Percentiles rank a stretch among this genome's conserved stretches.
Evolutionary conservation across 2,797 vertebrate species (phyloP).

Genomic region (Percopsis omiscomaycus): DNA sequence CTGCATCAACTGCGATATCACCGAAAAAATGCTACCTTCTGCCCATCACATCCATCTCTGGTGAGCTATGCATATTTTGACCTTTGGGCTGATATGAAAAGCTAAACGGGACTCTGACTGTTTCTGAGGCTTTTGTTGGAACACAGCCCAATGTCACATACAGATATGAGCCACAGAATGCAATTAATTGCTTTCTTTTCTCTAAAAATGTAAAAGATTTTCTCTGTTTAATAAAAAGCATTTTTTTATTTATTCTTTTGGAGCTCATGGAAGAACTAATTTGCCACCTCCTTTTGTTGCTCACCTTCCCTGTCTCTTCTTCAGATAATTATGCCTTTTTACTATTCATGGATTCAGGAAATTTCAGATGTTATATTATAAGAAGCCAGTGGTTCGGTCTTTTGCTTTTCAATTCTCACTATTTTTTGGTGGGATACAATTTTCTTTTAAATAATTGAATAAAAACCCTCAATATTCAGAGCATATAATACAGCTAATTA

Average conservation of each 20-base stretch:
- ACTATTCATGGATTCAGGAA: no score
- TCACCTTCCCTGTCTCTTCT: background rate
- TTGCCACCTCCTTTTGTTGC: background rate
- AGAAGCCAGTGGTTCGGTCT: background rate
- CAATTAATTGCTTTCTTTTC: background rate
- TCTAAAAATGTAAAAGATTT: background rate
- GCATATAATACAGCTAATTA: slow-evolving; percentile 15
- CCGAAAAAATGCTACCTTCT: no score
- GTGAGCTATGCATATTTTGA: background rate
- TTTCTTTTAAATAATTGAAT: slow-evolving; percentile 3
- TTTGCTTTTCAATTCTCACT: background rate
- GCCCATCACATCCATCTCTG: no score
- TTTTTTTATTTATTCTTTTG: background rate
- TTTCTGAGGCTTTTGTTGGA: background rate
- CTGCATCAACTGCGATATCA: no score
- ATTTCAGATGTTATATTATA: background rate
- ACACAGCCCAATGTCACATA: background rate
- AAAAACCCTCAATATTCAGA: slow-evolving; percentile 11
- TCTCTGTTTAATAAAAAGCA: background rate
- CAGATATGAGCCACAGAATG: background rate
- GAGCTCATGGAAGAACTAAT: no score
- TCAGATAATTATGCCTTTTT: no score
- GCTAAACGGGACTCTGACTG: slow-evolving; percentile 44
- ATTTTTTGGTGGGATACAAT: background rate
- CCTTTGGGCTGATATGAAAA: slow-evolving; percentile 46